Percentiles rank a stretch among this genome's conserved stretches.
Evolutionary conservation across 1,140 invertebrate genomes (phyloP).

Genomic region (Ceratosolen fusciceps): DNA sequence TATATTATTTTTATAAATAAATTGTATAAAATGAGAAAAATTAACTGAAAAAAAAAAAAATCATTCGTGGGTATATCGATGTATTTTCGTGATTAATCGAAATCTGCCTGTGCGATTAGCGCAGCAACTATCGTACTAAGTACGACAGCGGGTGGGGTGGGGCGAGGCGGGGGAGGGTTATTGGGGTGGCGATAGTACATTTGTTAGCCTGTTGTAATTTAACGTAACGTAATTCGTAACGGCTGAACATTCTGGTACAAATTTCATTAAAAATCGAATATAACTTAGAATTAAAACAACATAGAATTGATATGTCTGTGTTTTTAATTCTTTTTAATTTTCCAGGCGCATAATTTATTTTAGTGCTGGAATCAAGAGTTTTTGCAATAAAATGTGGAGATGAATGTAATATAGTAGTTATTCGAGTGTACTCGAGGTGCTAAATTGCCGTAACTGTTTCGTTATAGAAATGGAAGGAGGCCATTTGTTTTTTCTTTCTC

Average conservation of each 20-base stretch:
- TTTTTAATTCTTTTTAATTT: too few relatives aligned
- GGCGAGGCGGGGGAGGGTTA: not conserved
- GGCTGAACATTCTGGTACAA: constrained; percentile 11
- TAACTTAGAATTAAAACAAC: not conserved
- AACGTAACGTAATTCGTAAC: not conserved
- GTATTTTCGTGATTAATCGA: constrained; percentile 21
- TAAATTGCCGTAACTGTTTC: constrained; percentile 48
- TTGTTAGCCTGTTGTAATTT: constrained; percentile 1
- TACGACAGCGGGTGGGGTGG: not conserved
- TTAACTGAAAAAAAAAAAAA: not conserved
- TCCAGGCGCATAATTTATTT: not conserved
- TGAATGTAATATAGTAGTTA: constrained; percentile 6
- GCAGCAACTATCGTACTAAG: not conserved
- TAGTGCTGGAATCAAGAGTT: not conserved
- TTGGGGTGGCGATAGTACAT: not conserved
- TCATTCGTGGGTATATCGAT: not conserved
- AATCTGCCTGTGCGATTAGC: not conserved
- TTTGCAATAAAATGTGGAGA: constrained; percentile 12
- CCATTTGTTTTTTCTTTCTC: constrained; percentile 35
- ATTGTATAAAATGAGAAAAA: constrained; percentile 12
- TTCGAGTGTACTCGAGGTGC: constrained; percentile 29
- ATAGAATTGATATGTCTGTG: not conserved
- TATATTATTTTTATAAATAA: constrained; percentile 30
- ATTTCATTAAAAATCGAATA: constrained; percentile 1
- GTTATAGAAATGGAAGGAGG: constrained; percentile 44